Base-by-base conservation (phyloP, 2,888 invertebrate genomes). In the Xylocampa areola region DNA sequence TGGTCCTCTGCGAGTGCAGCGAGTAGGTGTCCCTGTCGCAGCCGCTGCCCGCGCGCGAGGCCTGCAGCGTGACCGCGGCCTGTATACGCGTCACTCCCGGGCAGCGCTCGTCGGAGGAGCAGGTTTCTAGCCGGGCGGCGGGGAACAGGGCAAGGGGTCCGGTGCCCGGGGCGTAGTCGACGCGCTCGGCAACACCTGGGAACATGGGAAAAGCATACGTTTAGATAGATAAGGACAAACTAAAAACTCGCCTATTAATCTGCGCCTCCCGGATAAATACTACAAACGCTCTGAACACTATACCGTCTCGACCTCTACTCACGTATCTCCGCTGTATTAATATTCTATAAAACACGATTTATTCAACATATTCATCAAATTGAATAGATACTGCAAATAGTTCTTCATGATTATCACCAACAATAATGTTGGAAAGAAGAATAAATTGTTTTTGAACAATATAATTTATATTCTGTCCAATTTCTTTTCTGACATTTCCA, bases 21-120 rank as follows among this genome's bases (percentile, higher is more conserved):
- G 97, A 96, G 88, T 98, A 98, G 0, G 98, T 98, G 85, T 99
- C 99, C 3, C 99, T 94, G 88, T 99, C 99, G 94, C 99, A 99
- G 49, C 89, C 98, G 86, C 98, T 98, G 68, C 98, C 99, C 64
- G 98, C 98, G 86, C 99, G 98, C 51, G 97, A 96, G 10, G 97
- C 97, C 54, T 96, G 95, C 69, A 97, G 93, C 14, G 95, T 95
- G 43, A 97, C 92, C n/a, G 94, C 94, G 2, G 95, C 94, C 69
- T 95, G 91, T 68, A 94, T 92, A 88, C 94, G 82, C 85, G 93
- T 98, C 95, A 80, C 97, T 95, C 84, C 97, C 92, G 78, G 98
- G 95, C 80, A 97, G 95, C 93, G 97, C 97, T 57, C 98, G 98
- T 73, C 98, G 93, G 94, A 99, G 96, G 94, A 98, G 98, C 80